Evolutionary conservation across 2,797 vertebrate genomes (phyloP).

Genomic region (Poeciliopsis gracilis): DNA sequence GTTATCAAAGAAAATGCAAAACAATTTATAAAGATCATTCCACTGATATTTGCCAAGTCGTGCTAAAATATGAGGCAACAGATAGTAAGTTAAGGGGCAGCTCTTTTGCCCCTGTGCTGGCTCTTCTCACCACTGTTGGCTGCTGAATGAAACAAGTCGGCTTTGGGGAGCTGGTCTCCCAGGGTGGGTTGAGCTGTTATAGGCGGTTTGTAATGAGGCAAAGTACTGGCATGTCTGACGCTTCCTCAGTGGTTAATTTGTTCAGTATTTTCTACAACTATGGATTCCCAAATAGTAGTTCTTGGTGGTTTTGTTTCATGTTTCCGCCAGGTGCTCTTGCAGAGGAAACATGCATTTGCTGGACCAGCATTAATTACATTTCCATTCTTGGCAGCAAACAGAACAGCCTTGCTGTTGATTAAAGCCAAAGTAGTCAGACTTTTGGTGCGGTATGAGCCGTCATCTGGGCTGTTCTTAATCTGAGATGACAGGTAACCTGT

Average conservation of each 20-base stretch:
- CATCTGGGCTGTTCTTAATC: slow-evolving; percentile 57
- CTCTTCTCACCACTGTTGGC: background rate
- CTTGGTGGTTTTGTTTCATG: slow-evolving; percentile 32
- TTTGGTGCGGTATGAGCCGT: slow-evolving; percentile 35
- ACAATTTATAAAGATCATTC: background rate
- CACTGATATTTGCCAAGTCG: background rate
- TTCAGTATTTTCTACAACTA: slow-evolving; percentile 45
- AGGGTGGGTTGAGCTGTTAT: slow-evolving; percentile 32
- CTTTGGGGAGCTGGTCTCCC: slow-evolving; percentile 35
- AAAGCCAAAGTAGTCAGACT: slow-evolving; percentile 29
- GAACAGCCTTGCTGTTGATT: slow-evolving; percentile 45
- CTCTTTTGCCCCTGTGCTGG: background rate
- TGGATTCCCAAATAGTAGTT: slow-evolving; percentile 17
- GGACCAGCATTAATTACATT: slow-evolving; percentile 50
- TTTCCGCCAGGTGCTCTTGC: slow-evolving; percentile 29
- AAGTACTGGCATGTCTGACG: slow-evolving; percentile 38
- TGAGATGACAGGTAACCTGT: slow-evolving; percentile 63
- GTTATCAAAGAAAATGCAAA: background rate
- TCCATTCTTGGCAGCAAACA: slow-evolving; percentile 39
- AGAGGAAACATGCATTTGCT: slow-evolving; percentile 45
- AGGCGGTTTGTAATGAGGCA: slow-evolving; percentile 34
- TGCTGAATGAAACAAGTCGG: slow-evolving; percentile 10
- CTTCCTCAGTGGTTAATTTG: slow-evolving; percentile 27
- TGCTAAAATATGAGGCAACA: background rate
- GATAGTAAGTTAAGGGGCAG: background rate